Percentiles rank a stretch among this genome's conserved stretches.
phyloP scores from a whole-genome alignment of 2,888 invertebrate genomes.

The Drosophila prolongata region DNA sequence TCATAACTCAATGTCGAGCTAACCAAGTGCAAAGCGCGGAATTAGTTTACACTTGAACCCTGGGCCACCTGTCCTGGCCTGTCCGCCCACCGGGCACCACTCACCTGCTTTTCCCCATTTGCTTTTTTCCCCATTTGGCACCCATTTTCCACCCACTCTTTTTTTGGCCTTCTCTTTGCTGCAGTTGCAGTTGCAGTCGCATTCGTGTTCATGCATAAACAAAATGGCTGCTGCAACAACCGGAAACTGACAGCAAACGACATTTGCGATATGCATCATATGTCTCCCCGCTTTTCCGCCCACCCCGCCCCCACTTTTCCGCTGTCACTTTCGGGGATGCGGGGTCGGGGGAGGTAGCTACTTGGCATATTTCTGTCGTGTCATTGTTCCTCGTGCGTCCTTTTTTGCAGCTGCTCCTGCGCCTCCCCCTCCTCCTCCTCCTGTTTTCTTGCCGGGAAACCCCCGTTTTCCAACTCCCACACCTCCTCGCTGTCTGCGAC shows the following conservation, averaged over 20 bases:
- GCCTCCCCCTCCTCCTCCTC: background rate
- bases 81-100: background rate
- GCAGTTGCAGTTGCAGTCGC: conserved; percentile 44
- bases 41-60: conserved; percentile 69
- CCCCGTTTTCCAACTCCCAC: background rate
- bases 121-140: background rate
- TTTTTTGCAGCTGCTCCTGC: conserved; percentile 53
- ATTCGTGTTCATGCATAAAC: conserved; percentile 79
- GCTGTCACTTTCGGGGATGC: conserved; percentile 15
- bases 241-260: conserved; percentile 80
- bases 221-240: conserved; percentile 79
- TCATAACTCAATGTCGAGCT: conserved; percentile 65
- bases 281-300: conserved; percentile 36
- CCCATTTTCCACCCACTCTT: background rate
- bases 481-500: conserved; percentile 56
- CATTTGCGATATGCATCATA: conserved; percentile 79
- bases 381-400: conserved; percentile 74
- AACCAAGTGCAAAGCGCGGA: conserved; percentile 54
- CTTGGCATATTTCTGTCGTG: conserved; percentile 77
- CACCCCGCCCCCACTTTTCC: conserved; percentile 1
- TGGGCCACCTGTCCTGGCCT: conserved; percentile 23
- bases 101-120: background rate
- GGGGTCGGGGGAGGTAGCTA: conserved; percentile 59
- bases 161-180: conserved; percentile 23
- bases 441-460: conserved; percentile 1